Evolutionary conservation across 2,888 invertebrate genomes (phyloP).

Genomic region (Acleris sparsana): DNA sequence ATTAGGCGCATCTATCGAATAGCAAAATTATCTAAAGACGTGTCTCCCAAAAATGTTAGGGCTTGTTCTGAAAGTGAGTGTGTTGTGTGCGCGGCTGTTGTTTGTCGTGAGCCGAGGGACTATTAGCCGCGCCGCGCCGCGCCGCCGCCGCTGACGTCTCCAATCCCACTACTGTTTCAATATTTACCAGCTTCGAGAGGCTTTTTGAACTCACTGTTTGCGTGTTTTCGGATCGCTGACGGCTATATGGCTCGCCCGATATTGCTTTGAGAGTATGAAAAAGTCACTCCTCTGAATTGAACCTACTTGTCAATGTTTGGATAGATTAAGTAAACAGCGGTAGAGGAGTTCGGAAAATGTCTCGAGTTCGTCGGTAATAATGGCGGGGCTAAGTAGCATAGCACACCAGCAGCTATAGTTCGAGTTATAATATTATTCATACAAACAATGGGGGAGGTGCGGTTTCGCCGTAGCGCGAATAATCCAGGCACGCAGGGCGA

Average conservation of each 20-base stretch:
- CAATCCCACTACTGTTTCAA: constrained; percentile 83
- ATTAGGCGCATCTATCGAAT: neutral
- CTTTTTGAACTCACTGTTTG: constrained; percentile 83
- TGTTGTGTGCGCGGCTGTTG: constrained; percentile 70
- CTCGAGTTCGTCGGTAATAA: constrained; percentile 44
- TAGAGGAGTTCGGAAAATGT: constrained; percentile 40
- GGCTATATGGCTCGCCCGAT: constrained; percentile 72
- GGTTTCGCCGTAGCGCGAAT: constrained; percentile 67
- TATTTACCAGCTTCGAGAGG: constrained; percentile 82
- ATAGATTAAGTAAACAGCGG: constrained; percentile 64
- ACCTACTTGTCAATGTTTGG: constrained; percentile 63
- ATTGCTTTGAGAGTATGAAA: constrained; percentile 80
- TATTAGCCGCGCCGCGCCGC: constrained; percentile 60
- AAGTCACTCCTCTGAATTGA: constrained; percentile 74
- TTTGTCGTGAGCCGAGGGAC: constrained; percentile 82
- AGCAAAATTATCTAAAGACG: neutral
- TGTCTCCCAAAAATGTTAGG: constrained; percentile 53
- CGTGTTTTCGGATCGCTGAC: constrained; percentile 82
- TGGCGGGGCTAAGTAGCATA: constrained; percentile 1
- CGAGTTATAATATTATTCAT: constrained; percentile 51
- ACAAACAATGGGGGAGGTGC: constrained; percentile 57
- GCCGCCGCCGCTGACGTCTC: constrained; percentile 68
- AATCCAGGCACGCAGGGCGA: constrained; percentile 68
- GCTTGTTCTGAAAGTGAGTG: constrained; percentile 73
- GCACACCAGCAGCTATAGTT: constrained; percentile 40